Evolutionary conservation across 2,888 invertebrate species (phyloP).

Genomic region (Iselma pallidipennis): DNA sequence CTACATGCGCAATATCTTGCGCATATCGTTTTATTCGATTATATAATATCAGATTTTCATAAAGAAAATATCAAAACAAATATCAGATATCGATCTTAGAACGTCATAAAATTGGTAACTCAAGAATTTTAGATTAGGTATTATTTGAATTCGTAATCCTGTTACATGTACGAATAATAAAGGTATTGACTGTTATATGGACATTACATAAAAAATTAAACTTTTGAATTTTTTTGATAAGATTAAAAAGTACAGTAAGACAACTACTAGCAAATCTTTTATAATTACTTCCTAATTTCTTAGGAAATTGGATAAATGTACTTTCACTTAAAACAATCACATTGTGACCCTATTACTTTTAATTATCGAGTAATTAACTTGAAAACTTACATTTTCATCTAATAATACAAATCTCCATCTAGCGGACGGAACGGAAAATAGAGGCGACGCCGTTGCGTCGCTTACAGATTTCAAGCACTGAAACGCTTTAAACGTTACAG

Average conservation of each 20-base stretch:
- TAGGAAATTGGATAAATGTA: background rate
- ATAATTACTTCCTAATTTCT: too few species aligned
- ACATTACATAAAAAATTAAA: too few species aligned
- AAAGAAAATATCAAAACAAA: constrained; percentile 20
- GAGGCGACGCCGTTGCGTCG: constrained; percentile 15
- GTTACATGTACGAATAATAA: too few species aligned
- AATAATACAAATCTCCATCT: constrained; percentile 19
- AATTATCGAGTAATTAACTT: background rate
- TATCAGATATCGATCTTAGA: constrained; percentile 12
- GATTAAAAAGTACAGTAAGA: too few species aligned
- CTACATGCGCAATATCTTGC: constrained; percentile 31
- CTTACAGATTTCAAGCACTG: constrained; percentile 31
- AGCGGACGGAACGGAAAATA: constrained; percentile 10
- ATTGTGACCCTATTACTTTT: background rate
- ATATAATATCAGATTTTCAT: constrained; percentile 18
- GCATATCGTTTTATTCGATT: constrained; percentile 28
- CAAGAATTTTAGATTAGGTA: too few species aligned
- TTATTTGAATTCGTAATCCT: too few species aligned
- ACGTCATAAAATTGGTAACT: too few species aligned
- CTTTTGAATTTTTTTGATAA: too few species aligned
- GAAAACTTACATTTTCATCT: background rate
- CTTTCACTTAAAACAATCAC: background rate
- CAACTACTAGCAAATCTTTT: too few species aligned
- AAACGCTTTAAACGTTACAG: too few species aligned
- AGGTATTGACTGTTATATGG: too few species aligned